A percentile compares a stretch with the other conserved stretches of the same genome.
Conservation (phyloP, 2,113 vertebrate species). For the Takifugu flavidus region DNA sequence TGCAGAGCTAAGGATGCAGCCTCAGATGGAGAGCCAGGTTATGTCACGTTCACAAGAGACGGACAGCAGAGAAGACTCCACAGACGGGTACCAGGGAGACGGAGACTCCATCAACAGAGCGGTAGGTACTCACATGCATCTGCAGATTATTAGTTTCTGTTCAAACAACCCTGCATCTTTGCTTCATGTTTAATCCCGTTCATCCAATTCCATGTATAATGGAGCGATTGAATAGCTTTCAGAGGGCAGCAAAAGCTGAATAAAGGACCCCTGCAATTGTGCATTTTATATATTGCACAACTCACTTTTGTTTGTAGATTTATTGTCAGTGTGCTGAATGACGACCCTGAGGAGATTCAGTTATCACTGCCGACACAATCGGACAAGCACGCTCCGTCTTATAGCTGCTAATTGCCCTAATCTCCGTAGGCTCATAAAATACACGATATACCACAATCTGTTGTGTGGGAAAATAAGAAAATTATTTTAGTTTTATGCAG, state of each 20-base stretch:
- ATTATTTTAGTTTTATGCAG: slow-evolving; percentile 27
- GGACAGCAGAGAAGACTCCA: slow-evolving; percentile 45
- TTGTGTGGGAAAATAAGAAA: slow-evolving; percentile 9
- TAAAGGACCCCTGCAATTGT: slow-evolving; percentile 1
- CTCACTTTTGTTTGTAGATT: slow-evolving; percentile 14
- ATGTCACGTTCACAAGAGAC: slow-evolving; percentile 49
- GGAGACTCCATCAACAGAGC: slow-evolving; percentile 33
- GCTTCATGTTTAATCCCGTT: slow-evolving; percentile 16
- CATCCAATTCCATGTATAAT: slow-evolving; percentile 25
- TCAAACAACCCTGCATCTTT: slow-evolving; percentile 10
- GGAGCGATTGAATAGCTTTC: slow-evolving; percentile 21
- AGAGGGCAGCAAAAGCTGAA: neutral
- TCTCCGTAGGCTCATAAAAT: slow-evolving; percentile 39
- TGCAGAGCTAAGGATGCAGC: slow-evolving; percentile 60
- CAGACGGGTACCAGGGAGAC: slow-evolving; percentile 54
- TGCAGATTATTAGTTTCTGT: slow-evolving; percentile 16
- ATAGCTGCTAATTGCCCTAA: slow-evolving; percentile 48
- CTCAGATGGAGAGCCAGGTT: slow-evolving; percentile 62
- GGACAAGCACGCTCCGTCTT: slow-evolving; percentile 24
- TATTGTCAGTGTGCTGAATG: neutral
- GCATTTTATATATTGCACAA: slow-evolving; percentile 1
- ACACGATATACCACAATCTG: slow-evolving; percentile 23
- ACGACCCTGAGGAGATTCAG: neutral
- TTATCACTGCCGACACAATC: slow-evolving; percentile 3
- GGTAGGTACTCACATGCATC: slow-evolving; percentile 51